Conservation (phyloP, 1,140 invertebrate genomes). For the Drosophila parabipectinata region DNA sequence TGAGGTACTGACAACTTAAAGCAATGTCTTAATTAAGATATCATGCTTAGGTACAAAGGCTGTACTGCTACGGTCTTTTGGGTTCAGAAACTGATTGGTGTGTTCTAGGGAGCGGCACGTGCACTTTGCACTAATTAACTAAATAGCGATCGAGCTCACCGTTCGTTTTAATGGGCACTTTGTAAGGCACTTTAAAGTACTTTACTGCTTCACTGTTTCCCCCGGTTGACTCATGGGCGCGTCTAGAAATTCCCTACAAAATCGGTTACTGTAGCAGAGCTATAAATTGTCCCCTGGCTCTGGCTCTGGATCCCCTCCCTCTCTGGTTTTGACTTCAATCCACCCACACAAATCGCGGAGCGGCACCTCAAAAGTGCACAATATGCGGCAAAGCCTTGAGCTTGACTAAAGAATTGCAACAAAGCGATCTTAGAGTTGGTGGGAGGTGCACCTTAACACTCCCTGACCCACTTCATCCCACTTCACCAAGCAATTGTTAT, state of each 20-base stretch:
- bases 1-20: not conserved
- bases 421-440: constrained; percentile 6
- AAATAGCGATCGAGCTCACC: constrained; percentile 27
- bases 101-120: constrained; percentile 17
- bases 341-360: constrained; percentile 21
- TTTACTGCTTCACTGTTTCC: constrained; percentile 10
- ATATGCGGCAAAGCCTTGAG: constrained; percentile 52
- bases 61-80: not conserved
- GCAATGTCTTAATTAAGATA: not conserved
- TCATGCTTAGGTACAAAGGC: not conserved
- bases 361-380: constrained; percentile 54
- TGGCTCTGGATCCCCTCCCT: constrained; percentile 2
- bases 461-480: constrained; percentile 38
- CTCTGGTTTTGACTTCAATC: constrained; percentile 13
- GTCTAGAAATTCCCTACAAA: constrained; percentile 49
- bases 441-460: constrained; percentile 35
- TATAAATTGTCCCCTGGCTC: constrained; percentile 16
- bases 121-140: constrained; percentile 59
- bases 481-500: not conserved
- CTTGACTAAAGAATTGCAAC: constrained; percentile 51
- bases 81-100: not conserved
- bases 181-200: constrained; percentile 15
- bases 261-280: constrained; percentile 20
- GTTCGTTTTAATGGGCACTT: constrained; percentile 12
- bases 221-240: constrained; percentile 48